These are phyloP conservation scores for Dexiosoma caninum DNA, from an alignment of 2,888 invertebrate species.

Conservation along the genomic window DNA sequence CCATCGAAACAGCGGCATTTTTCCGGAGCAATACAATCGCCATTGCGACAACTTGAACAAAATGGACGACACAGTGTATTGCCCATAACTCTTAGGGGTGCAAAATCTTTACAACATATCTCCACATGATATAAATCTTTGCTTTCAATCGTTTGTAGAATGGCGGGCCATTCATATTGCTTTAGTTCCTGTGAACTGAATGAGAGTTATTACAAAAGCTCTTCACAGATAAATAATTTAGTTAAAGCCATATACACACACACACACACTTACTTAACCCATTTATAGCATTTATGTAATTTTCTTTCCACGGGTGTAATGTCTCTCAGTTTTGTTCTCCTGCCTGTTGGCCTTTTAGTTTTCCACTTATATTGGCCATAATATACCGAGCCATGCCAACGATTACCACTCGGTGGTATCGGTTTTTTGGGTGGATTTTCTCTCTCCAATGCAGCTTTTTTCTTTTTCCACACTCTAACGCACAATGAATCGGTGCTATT, in stretches of 20 bases:
- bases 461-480: conserved; percentile 32
- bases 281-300: conserved; percentile 51
- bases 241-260: too few relatives aligned
- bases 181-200: conserved; percentile 40
- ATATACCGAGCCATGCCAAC: conserved; percentile 51
- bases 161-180: conserved; percentile 45
- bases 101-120: conserved; percentile 85
- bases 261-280: conserved; percentile 51
- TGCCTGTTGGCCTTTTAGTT: not conserved
- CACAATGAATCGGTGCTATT: conserved; percentile 26
- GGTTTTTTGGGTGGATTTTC: conserved; percentile 47
- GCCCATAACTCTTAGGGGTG: conserved; percentile 65
- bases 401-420: conserved; percentile 41
- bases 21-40: conserved; percentile 71
- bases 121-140: conserved; percentile 82
- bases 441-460: conserved; percentile 41
- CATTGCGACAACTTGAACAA: conserved; percentile 72
- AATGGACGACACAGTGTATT: conserved; percentile 69
- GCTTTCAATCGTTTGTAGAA: conserved; percentile 71
- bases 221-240: too few relatives aligned
- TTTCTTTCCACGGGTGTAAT: conserved; percentile 49
- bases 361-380: conserved; percentile 38
- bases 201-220: not conserved
- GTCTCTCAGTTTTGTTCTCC: conserved; percentile 11
- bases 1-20: conserved; percentile 74